Conservation (phyloP, 1,140 invertebrate genomes). For the Pomacea maculata region DNA sequence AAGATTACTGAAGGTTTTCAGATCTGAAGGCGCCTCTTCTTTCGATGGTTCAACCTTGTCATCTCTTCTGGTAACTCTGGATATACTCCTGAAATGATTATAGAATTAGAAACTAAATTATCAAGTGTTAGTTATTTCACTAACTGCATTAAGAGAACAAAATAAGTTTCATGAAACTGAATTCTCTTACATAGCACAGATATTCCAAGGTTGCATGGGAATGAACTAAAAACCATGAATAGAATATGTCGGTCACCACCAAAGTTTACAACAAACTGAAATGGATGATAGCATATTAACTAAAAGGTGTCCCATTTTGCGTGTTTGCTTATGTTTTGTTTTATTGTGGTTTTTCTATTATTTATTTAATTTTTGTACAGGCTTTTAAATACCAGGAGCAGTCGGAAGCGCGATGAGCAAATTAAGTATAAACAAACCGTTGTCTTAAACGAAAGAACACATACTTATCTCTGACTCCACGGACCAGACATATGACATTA, state of each 20-base stretch:
- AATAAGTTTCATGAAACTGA: not conserved
- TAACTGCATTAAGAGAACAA: not conserved
- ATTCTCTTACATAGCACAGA: not conserved
- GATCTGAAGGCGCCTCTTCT: too few species aligned
- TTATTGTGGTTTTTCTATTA: not conserved
- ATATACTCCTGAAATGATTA: too few species aligned
- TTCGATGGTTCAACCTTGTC: too few species aligned
- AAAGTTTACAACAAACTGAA: not conserved
- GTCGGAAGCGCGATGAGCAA: not conserved
- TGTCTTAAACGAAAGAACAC: not conserved
- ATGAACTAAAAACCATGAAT: not conserved
- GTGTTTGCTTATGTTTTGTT: not conserved
- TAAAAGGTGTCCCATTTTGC: not conserved
- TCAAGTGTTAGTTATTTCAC: not conserved
- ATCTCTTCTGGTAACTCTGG: too few species aligned
- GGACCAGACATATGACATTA: not conserved
- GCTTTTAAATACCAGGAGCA: not conserved
- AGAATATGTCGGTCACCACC: not conserved
- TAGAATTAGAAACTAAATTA: too few species aligned
- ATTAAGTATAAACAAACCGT: not conserved
- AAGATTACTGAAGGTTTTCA: too few species aligned
- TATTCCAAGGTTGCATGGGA: not conserved
- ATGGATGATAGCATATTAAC: not conserved
- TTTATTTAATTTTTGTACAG: not conserved
- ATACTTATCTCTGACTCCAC: not conserved